Conservation (phyloP, 1,140 invertebrate genomes). For the Aphaenogaster rudis region DNA sequence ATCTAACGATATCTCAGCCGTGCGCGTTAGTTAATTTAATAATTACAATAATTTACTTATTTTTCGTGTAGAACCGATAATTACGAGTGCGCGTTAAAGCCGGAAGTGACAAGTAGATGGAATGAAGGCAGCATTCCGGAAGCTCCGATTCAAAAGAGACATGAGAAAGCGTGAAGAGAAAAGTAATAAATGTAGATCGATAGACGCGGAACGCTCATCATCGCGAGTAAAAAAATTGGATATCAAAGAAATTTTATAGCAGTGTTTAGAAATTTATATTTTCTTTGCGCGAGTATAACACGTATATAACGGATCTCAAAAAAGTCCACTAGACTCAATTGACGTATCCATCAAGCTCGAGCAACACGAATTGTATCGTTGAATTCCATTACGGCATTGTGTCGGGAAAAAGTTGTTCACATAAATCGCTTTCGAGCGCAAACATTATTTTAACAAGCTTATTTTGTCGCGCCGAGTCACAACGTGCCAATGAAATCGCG, state of each 20-base stretch:
- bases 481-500: conserved; percentile 43
- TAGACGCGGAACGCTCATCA: conserved; percentile 9
- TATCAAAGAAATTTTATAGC: conserved; percentile 15
- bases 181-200: conserved; percentile 25
- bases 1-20: neutral
- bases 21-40: neutral
- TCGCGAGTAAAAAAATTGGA: neutral
- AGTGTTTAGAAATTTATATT: conserved; percentile 25
- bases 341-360: neutral
- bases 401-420: conserved; percentile 25
- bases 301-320: conserved; percentile 8
- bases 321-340: conserved; percentile 15
- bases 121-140: conserved; percentile 34
- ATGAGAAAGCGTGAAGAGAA: conserved; percentile 12
- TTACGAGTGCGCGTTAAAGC: neutral
- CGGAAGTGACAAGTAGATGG: conserved; percentile 37
- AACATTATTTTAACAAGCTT: conserved; percentile 54
- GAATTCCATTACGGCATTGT: conserved; percentile 15
- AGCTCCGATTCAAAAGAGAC: neutral
- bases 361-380: neutral
- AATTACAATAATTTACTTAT: conserved; percentile 12
- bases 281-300: neutral
- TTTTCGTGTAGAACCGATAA: neutral
- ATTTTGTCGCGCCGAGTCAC: conserved; percentile 36
- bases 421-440: conserved; percentile 43